These are phyloP conservation scores for Papilio dardanus DNA, from an alignment of 1,140 invertebrate species.

Conservation along the genomic window DNA sequence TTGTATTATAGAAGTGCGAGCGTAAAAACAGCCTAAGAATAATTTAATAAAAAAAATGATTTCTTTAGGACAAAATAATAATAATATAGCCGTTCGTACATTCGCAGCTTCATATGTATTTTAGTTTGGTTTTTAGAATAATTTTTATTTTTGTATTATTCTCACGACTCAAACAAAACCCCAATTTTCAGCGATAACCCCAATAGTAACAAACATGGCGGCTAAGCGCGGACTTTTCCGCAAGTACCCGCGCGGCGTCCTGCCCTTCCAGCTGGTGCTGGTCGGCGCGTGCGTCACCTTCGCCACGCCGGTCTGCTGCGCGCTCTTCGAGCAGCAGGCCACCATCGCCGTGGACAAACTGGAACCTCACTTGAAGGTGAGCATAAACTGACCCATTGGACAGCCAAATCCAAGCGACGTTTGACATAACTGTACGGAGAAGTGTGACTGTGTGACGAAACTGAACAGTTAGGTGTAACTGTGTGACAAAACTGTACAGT, in stretches of 20 bases:
- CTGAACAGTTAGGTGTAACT: too few species aligned
- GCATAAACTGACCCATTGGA: not conserved
- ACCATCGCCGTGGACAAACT: not conserved
- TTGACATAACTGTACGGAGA: too few species aligned
- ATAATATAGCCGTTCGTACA: too few species aligned
- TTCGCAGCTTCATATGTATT: too few species aligned
- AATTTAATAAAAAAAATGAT: too few species aligned
- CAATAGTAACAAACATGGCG: slow-evolving; percentile 23
- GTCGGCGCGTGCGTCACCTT: slow-evolving; percentile 23
- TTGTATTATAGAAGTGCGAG: too few species aligned
- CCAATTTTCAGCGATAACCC: slow-evolving; percentile 34
- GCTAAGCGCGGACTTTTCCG: slow-evolving; percentile 12
- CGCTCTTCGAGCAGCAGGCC: slow-evolving; percentile 10
- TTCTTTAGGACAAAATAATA: too few species aligned
- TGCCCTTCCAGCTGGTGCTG: slow-evolving; percentile 22
- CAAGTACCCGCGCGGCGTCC: slow-evolving; percentile 10
- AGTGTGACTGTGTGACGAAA: too few species aligned
- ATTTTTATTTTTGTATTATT: too few species aligned
- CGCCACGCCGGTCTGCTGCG: slow-evolving; percentile 18
- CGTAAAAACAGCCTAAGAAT: too few species aligned
- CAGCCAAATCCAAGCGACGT: not conserved
- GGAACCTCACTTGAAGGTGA: slow-evolving; percentile 26
- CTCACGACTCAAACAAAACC: not conserved
- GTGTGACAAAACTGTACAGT: too few species aligned
- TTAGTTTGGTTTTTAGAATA: too few species aligned